These are phyloP conservation scores for Caenorhabditis uteleia DNA, from an alignment of 2,888 invertebrate species.

Conservation along the genomic window DNA sequence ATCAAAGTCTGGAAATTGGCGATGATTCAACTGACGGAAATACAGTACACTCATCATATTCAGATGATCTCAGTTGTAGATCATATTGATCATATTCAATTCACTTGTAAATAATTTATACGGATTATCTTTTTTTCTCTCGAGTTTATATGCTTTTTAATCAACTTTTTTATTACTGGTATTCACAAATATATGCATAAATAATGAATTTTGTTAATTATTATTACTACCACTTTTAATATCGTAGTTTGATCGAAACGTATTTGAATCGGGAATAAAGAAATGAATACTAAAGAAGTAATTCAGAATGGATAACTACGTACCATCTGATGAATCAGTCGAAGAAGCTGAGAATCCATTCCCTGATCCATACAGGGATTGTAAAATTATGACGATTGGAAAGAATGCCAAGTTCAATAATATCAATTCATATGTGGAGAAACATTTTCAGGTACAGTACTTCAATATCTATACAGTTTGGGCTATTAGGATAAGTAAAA, in stretches of 20 bases:
- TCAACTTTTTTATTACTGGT: too few species aligned
- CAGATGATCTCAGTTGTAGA: constrained; percentile 31
- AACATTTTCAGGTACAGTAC: constrained; percentile 13
- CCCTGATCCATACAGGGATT: constrained; percentile 23
- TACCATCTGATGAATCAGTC: constrained; percentile 14
- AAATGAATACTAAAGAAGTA: too few species aligned
- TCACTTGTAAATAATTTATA: neutral
- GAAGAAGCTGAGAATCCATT: constrained; percentile 28
- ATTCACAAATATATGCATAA: too few species aligned
- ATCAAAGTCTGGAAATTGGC: constrained; percentile 24
- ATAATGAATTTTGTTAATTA: too few species aligned
- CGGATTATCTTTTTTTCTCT: too few species aligned
- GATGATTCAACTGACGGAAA: constrained; percentile 18
- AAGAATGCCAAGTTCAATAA: constrained; percentile 31
- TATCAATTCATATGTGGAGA: constrained; percentile 13
- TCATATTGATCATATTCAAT: constrained; percentile 20
- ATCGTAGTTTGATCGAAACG: too few species aligned
- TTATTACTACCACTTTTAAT: too few species aligned
- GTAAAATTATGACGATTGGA: constrained; percentile 27
- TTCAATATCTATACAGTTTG: neutral
- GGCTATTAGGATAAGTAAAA: neutral
- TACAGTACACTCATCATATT: constrained; percentile 24
- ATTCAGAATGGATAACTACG: constrained; percentile 34
- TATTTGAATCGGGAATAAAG: too few species aligned
- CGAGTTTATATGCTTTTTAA: too few species aligned